Conservation (phyloP, 2,888 invertebrate genomes). For the Synanthedon vespiformis region DNA sequence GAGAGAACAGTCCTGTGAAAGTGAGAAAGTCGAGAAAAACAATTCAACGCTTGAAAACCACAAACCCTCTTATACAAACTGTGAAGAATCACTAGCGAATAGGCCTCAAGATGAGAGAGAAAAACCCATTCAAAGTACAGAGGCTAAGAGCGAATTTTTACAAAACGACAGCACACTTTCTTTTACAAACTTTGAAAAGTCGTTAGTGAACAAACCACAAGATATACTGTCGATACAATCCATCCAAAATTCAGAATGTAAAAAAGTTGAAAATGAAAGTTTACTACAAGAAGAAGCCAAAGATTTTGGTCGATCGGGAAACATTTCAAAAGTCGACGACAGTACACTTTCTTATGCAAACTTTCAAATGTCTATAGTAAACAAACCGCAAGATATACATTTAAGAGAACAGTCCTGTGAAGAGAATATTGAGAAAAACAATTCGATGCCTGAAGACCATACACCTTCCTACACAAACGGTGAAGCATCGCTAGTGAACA, state of each 20-base stretch:
- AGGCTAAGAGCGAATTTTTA: slow-evolving; percentile 42
- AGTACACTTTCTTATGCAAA: no score
- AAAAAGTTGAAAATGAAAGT: no score
- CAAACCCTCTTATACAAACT: slow-evolving; percentile 41
- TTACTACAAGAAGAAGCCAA: no score
- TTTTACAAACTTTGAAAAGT: no score
- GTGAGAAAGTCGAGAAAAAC: neutral
- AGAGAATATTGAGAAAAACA: neutral
- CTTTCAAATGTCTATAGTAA: no score
- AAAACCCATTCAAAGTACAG: slow-evolving; percentile 35
- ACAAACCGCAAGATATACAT: no score
- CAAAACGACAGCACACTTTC: slow-evolving; percentile 4
- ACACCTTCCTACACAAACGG: slow-evolving; percentile 45
- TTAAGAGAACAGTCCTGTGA: no score
- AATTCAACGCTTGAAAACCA: slow-evolving; percentile 16
- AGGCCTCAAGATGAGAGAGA: slow-evolving; percentile 41
- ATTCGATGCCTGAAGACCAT: slow-evolving; percentile 16
- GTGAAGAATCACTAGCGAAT: slow-evolving; percentile 34
- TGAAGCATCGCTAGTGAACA: slow-evolving; percentile 34
- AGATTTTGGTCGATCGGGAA: no score
- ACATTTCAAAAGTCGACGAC: no score
- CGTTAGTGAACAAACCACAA: no score
- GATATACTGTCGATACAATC: no score
- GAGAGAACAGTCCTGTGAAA: neutral
- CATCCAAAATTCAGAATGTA: no score